Base-by-base conservation (phyloP, 2,113 vertebrate species). In the Thalassarche chlororhynchos region DNA sequence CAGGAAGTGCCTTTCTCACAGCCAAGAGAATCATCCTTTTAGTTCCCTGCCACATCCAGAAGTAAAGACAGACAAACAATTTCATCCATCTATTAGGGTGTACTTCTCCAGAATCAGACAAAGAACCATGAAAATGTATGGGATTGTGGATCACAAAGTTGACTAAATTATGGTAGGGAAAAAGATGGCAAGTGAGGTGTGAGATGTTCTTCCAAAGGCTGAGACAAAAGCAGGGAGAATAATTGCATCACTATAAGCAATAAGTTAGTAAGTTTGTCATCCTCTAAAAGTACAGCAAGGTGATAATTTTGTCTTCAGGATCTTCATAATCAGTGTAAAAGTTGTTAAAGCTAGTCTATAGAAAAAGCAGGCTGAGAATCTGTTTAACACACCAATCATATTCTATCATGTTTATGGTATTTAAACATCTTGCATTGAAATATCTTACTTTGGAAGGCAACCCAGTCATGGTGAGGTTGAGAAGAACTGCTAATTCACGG, bases 1-100 rank as follows among this genome's bases (percentile, higher is more conserved):
- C 84, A 92, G 95, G 94, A 95, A 96, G 81, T 87, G 91, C 78
- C 83, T 88, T 94, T 88, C 90, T 95, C 86, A 84, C 89, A 93
- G 93, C 87, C 83, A 84, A 88, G 57, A 74, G 78, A 88, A 74
- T 87, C 34, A 95, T 91, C 81, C 71, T 80, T 68, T 92, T 64
- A 82, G 75, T 85, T 90, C 52, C 32, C 42, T 92, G 76, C 47
- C 81, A 77, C 47, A 62, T 86, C 42, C 81, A 90, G 62, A 76
- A 88, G 58, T 61, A 74, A 92, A 62, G 94, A 69, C 69, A 52
- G 94, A 69, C 71, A 52, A 76, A 55, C n/a, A 66, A 75, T 87
- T 84, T 44, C 8, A 70, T 54, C 75, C n/a, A 40, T 55, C 83
- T 87, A 40, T 34, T 64, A 65, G 24, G 21, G 34, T 83, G 25